Percentiles rank a stretch among this genome's conserved stretches.
Conservation (phyloP, 2,797 vertebrate species). For the Zenarchopterus dispar region DNA sequence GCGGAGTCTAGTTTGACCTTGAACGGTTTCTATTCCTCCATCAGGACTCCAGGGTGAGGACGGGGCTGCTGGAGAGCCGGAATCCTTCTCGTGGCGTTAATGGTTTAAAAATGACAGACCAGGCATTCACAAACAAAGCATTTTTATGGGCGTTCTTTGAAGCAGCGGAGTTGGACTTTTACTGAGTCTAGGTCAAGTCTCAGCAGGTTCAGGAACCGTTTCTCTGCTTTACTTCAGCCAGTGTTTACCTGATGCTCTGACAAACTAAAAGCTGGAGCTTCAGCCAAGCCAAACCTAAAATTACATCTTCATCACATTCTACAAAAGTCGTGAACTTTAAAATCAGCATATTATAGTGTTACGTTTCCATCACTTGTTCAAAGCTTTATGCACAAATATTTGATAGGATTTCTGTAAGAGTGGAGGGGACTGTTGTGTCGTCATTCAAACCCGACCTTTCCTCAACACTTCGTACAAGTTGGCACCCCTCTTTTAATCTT, state of each 20-base stretch:
- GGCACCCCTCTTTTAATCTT: too few relatives aligned
- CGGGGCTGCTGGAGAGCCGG: not conserved
- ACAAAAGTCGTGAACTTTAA: too few relatives aligned
- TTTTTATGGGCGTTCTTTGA: not conserved
- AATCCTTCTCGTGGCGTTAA: not conserved
- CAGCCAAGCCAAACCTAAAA: too few relatives aligned
- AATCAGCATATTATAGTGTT: too few relatives aligned
- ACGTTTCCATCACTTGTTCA: too few relatives aligned
- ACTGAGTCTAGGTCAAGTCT: not conserved
- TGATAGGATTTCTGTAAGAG: too few relatives aligned
- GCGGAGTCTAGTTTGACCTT: slow-evolving; percentile 47
- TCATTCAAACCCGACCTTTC: too few relatives aligned
- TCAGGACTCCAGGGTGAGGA: slow-evolving; percentile 7
- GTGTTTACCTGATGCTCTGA: not conserved
- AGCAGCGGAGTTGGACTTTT: not conserved
- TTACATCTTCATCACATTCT: too few relatives aligned
- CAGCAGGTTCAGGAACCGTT: not conserved
- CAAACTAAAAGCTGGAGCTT: not conserved
- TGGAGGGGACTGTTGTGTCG: too few relatives aligned
- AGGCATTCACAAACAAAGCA: not conserved
- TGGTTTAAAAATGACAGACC: not conserved
- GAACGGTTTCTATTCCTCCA: slow-evolving; percentile 20
- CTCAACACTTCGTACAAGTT: too few relatives aligned
- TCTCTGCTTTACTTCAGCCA: not conserved
- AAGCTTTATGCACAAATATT: too few relatives aligned